Evolutionary conservation across 2,888 invertebrate genomes (phyloP), one percentile per base, ranked within the genome.

Genomic region (Taenaris catops): DNA sequence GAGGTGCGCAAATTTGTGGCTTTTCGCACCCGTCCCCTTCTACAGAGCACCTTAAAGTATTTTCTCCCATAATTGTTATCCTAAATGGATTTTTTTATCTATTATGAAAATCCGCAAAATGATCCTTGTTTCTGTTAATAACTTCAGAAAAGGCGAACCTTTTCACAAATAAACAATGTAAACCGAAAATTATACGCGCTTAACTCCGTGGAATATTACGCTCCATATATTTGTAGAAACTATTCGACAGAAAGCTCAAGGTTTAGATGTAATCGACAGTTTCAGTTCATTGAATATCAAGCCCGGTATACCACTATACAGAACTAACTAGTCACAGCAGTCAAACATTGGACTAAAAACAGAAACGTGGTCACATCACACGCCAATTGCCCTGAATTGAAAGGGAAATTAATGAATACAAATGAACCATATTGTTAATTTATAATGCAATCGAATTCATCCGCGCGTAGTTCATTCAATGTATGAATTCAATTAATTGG

Each of bases 201-300:
- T 16, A 34, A 29, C 25, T 36, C 29, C 8, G 14, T 18, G 20
- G 25, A 25, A 25, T 29, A 36, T 20, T 23, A 23, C 9, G 19
- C 29, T 29, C 14, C 19, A 36, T 29, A 29, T 29, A 36, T 36
- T 35, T 14, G 8, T 24, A 16, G 23, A 35, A 14, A 36, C 20
- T 14, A 26, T 26, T 36, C 6, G 18, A 9, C 12, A 2, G 18
- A 12, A 18, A 12, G 24, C 21, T 25, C 33, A 25, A 34, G 28
- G 20, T 34, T 36, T 23, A 35, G 17, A 18, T 10, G 25, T 29
- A 35, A 35, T 34, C 23, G 26, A 34, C 29, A 34, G 26, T 33
- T 41, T 28, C 41, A 25, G 29, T 33, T 29, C 34, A 34, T 18
- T 25, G 29, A 34, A 34, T 29, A 29, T 28, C 19, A 14, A 32